Base-by-base conservation (phyloP, 2,888 invertebrate genomes). In the Latrodectus hesperus region DNA sequence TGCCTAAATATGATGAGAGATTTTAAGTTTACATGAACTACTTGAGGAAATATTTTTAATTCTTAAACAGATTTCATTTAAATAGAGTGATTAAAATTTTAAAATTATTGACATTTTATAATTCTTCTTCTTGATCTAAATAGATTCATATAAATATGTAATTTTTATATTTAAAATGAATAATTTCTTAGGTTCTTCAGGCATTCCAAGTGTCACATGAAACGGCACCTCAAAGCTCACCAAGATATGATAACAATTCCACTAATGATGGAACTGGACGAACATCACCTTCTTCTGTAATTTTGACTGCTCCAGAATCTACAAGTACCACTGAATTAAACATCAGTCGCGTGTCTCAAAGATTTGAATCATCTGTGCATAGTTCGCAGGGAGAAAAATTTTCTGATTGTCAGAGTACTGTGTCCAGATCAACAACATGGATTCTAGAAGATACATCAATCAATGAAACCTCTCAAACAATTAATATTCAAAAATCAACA, bases 201-300 rank as follows among this genome's bases (percentile, higher is more conserved):
- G 87, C 87, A n/a, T 88, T 88, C 76, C 82, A 88, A 73, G 76
- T 77, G 11, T 73, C 86, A 14, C 86, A 82, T 67, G 81, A 81
- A n/a, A 77, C 87, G 4, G 68, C 78, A 60, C 82, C 73, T 6
- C 26, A 68, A 16, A 78, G 77, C 12, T 78, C 87, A 51, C 17
- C 65, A 9, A 51, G 71, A 49, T 84, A 84, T 71, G 77, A 83
- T 26, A 81, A 82, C 60, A 78, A 64, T 17, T 78, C 87, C 11
- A 78, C 74, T 26, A 88, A 81, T 78, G 82, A 74, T 52, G 87
- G 78, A 22, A 77, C 82, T 60, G 52, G 60, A 14, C 73, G 77
- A 38, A 14, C 78, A 9, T 83, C 87, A 6, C 76, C 71, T 26
- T 68, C 82, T 64, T 68, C 82, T 74, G 87, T 88, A 9, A 78